Base-by-base conservation (phyloP, 53 echinoderm and acorn worm genomes). In the Patiria pectinifera region DNA sequence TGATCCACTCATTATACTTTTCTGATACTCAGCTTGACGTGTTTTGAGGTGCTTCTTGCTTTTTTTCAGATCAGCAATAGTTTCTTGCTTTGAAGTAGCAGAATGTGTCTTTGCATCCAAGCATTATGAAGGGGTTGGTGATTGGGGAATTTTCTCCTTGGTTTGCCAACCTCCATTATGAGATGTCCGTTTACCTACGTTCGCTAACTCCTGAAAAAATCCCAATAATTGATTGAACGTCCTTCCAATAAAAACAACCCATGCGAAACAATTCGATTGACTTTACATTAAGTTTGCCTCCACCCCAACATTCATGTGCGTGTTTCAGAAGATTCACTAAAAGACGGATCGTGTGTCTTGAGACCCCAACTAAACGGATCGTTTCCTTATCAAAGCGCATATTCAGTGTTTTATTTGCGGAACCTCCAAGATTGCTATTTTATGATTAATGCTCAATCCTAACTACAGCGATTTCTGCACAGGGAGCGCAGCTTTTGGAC, bases 211-310 rank as follows among this genome's bases (percentile, higher is more conserved):
- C 71, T 11, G 71, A 71, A 6, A 6, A 7, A 85, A 7, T n/a
- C n/a, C n/a, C n/a, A n/a, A n/a, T n/a, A n/a, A 23, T 59, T 23
- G 70, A 19, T 48, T 48, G 70, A 14, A 86, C 11, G 21, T 71
- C 86, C 21, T 15, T 19, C 53, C 71, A 86, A 18, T 70, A 45
- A 43, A 8, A 10, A 0, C 43, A 18, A n/a, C 71, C 71, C 6
- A 86, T 11, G 63, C 86, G 86, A 18, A 86, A 48, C 86, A 86
- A n/a, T n/a, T n/a, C n/a, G n/a, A n/a, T n/a, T n/a, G n/a, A n/a
- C n/a, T n/a, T n/a, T n/a, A 71, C 70, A 86, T 26, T 71, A 23
- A 21, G 71, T 23, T 43, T 48, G 6, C 71, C 4, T 71, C 45
- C 23, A n/a, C n/a, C n/a, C n/a, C n/a, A n/a, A n/a, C n/a, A n/a